Evolutionary conservation across 2,113 vertebrate species (phyloP).

Genomic region (Ammodytes dubius): DNA sequence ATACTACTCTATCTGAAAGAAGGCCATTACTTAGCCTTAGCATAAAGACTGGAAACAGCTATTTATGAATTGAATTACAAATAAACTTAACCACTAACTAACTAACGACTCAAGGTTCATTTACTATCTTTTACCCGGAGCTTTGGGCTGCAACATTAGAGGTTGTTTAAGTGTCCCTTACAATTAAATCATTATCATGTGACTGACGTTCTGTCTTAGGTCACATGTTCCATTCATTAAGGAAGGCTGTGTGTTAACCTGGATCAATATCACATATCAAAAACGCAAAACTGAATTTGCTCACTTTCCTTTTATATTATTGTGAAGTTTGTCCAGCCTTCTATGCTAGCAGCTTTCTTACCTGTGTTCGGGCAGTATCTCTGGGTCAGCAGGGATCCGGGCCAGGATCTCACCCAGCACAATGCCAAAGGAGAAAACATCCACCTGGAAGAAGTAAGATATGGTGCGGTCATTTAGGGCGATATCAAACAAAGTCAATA

Average conservation of each 20-base stretch:
- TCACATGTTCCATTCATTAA: background rate
- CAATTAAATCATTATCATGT: background rate
- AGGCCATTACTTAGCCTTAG: too few relatives aligned
- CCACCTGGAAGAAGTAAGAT: conserved; percentile 82
- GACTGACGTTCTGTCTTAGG: background rate
- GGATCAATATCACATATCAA: too few relatives aligned
- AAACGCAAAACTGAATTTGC: too few relatives aligned
- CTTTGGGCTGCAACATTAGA: background rate
- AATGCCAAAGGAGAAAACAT: conserved; percentile 93
- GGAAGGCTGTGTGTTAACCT: background rate
- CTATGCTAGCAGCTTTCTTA: conserved; percentile 49
- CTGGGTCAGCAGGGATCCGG: conserved; percentile 89
- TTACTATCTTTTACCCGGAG: background rate
- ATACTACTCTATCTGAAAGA: too few relatives aligned
- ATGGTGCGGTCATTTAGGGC: background rate
- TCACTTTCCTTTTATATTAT: too few relatives aligned
- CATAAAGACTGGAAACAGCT: too few relatives aligned
- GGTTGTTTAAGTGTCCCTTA: background rate
- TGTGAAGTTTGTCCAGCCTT: too few relatives aligned
- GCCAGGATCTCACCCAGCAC: conserved; percentile 91
- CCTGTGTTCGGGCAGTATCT: conserved; percentile 91
- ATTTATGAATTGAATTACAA: background rate
- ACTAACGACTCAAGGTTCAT: too few relatives aligned
- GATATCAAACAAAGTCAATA: background rate
- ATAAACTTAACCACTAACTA: background rate